A percentile compares a stretch with the other conserved stretches of the same genome.
Evolutionary conservation across 92 coral and sea anemone genomes (phyloP).

Genomic region (Muricea muricata): DNA sequence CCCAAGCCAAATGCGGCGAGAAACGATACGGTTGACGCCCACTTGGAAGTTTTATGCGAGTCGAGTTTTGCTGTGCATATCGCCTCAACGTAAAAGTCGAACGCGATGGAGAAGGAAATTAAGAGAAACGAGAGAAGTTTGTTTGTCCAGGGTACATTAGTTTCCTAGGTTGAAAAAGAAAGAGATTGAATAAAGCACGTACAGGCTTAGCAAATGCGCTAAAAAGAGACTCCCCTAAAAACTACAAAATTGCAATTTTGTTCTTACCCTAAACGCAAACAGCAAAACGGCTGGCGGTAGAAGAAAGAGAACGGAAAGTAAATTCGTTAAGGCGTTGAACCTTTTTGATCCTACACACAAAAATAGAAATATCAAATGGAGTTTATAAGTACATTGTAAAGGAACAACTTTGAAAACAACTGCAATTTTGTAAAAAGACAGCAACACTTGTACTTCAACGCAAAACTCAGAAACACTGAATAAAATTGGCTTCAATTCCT

Average conservation of each 20-base stretch:
- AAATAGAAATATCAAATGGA: no score
- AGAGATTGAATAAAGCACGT: no score
- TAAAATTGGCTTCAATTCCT: no score
- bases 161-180: slow-evolving; percentile 69
- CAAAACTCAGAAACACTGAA: no score
- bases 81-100: slow-evolving; percentile 94
- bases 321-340: slow-evolving; percentile 85
- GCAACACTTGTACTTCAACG: no score
- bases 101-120: slow-evolving; percentile 73
- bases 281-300: slow-evolving; percentile 79
- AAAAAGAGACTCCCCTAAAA: no score
- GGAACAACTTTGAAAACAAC: no score
- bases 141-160: slow-evolving; percentile 79
- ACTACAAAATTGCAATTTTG: no score
- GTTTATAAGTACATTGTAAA: no score
- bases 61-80: slow-evolving; percentile 93
- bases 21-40: slow-evolving; percentile 89
- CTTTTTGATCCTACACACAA: slow-evolving; percentile 81
- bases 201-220: no score
- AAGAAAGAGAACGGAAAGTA: slow-evolving; percentile 72
- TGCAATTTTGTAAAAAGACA: no score
- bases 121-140: slow-evolving; percentile 74
- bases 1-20: slow-evolving; percentile 80
- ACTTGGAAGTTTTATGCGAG: slow-evolving; percentile 74
- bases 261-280: slow-evolving; percentile 78